Conservation (phyloP, 1,140 invertebrate genomes). For the Scaptodrosophila lebanonensis region DNA sequence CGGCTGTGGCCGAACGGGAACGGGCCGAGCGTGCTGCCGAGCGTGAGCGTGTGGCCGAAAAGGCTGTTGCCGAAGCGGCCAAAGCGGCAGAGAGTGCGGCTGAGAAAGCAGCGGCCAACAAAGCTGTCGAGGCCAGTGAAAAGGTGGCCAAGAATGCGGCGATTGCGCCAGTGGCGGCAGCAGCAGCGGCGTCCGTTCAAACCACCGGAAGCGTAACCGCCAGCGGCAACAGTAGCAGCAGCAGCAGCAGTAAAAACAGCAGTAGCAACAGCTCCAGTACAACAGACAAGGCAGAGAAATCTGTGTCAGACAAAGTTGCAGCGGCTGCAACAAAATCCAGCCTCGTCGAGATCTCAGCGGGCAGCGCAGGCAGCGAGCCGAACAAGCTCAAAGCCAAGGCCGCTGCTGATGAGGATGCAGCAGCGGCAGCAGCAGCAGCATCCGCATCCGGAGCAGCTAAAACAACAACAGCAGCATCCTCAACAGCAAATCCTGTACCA, state of each 20-base stretch:
- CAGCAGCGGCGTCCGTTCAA: conserved; percentile 2
- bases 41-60: conserved; percentile 40
- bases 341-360: conserved; percentile 59
- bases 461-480: conserved; percentile 2
- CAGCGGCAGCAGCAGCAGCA: not conserved
- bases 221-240: too few relatives aligned
- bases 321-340: too few relatives aligned
- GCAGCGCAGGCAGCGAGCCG: conserved; percentile 27
- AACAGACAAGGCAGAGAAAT: too few relatives aligned
- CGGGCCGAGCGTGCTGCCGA: conserved; percentile 32
- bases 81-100: conserved; percentile 56
- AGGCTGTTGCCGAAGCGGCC: conserved; percentile 51
- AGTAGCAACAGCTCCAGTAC: too few relatives aligned
- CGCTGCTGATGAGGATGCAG: conserved; percentile 23
- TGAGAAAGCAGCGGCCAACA: conserved; percentile 48
- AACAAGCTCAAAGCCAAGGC: conserved; percentile 23
- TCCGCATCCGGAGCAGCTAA: conserved; percentile 1
- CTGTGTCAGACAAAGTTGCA: too few relatives aligned
- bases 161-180: conserved; percentile 3
- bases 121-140: conserved; percentile 25
- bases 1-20: conserved; percentile 54
- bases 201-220: too few relatives aligned
- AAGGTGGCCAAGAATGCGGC: conserved; percentile 6
- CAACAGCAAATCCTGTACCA: not conserved
- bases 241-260: too few relatives aligned